These are phyloP conservation scores for Andrena bucephala DNA, from an alignment of 2,888 invertebrate genomes.

Conservation along the genomic window DNA sequence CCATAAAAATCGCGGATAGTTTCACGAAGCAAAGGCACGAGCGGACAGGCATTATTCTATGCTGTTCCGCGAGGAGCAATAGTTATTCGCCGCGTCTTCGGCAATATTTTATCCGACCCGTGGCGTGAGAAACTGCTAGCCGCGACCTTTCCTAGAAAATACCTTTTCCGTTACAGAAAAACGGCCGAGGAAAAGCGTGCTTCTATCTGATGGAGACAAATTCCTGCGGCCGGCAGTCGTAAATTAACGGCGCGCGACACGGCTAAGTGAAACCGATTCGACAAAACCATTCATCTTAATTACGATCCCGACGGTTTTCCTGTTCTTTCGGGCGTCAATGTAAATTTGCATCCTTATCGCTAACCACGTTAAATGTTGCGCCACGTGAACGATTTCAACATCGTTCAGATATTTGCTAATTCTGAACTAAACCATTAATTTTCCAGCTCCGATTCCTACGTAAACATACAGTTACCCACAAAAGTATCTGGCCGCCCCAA, in stretches of 20 bases:
- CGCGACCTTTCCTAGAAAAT: slow-evolving; percentile 46
- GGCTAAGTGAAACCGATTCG: slow-evolving; percentile 49
- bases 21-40: not conserved
- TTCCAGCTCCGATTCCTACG: too few relatives aligned
- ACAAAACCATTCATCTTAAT: slow-evolving; percentile 64
- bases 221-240: slow-evolving; percentile 32
- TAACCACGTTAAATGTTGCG: slow-evolving; percentile 13
- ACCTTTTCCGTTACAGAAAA: slow-evolving; percentile 41
- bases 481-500: too few relatives aligned
- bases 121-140: slow-evolving; percentile 52
- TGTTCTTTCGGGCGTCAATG: slow-evolving; percentile 37
- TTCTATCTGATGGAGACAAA: slow-evolving; percentile 54
- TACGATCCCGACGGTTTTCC: slow-evolving; percentile 43
- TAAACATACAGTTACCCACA: too few relatives aligned
- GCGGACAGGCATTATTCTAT: slow-evolving; percentile 22
- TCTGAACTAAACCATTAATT: too few relatives aligned
- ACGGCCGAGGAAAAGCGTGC: slow-evolving; percentile 20
- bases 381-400: slow-evolving; percentile 8
- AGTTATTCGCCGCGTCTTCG: slow-evolving; percentile 32
- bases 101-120: slow-evolving; percentile 33
- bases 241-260: slow-evolving; percentile 50
- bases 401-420: not conserved
- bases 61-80: slow-evolving; percentile 14
- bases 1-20: not conserved
- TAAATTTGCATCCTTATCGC: slow-evolving; percentile 43